phyloP scores from a whole-genome alignment of 2,113 vertebrate genomes.

The Nibea coibor region DNA sequence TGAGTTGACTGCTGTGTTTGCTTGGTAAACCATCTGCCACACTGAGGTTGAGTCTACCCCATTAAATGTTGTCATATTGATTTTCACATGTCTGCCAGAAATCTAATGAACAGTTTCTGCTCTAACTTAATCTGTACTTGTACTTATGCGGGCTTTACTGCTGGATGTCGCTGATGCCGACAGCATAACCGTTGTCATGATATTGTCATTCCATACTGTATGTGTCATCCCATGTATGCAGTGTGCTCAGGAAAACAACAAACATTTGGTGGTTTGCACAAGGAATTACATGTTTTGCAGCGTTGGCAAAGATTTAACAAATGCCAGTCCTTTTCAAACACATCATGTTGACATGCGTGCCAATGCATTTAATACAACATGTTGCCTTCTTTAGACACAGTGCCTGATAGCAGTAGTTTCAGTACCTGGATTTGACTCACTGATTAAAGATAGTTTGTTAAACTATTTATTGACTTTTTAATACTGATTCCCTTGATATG shows the following conservation, averaged over 20 bases:
- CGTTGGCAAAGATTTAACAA: constrained; percentile 11
- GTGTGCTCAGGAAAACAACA: constrained; percentile 1
- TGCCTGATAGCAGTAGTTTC: not conserved
- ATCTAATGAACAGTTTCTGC: constrained; percentile 7
- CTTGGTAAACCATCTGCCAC: constrained; percentile 52
- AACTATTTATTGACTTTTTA: not conserved
- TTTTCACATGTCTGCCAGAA: constrained; percentile 18
- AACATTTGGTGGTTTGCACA: not conserved
- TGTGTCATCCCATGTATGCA: not conserved
- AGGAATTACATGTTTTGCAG: not conserved
- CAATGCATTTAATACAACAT: not conserved
- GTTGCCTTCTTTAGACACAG: not conserved
- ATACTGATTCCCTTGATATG: not conserved
- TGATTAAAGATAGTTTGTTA: not conserved
- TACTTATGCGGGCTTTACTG: not conserved
- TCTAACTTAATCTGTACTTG: not conserved
- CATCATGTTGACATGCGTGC: not conserved
- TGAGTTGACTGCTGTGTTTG: constrained; percentile 45
- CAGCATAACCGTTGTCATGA: not conserved
- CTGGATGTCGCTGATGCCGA: not conserved
- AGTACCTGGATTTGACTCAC: not conserved
- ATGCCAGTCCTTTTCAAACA: not conserved
- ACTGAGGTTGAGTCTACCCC: constrained; percentile 10
- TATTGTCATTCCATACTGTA: not conserved
- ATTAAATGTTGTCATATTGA: constrained; percentile 25